Percentiles rank a stretch among this genome's conserved stretches.
These are phyloP conservation scores for Sylvilagus bachmani DNA, from an alignment of 2,113 vertebrate species.

Conservation along the genomic window DNA sequence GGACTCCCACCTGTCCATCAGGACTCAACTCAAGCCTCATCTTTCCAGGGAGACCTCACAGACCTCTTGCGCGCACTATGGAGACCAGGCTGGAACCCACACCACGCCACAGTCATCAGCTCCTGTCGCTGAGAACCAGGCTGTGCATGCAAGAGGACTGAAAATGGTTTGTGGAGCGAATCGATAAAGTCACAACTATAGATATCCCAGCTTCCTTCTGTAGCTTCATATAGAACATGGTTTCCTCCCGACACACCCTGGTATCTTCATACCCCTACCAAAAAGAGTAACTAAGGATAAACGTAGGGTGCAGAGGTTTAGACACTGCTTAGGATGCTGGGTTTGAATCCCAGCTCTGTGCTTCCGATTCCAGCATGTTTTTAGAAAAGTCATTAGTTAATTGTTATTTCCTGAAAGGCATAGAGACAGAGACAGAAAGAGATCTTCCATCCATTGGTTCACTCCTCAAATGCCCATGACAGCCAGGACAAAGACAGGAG, in stretches of 20 bases:
- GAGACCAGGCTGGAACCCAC: background rate
- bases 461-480: too few relatives aligned
- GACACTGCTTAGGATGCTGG: too few relatives aligned
- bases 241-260: background rate
- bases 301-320: too few relatives aligned
- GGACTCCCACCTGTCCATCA: background rate
- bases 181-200: background rate
- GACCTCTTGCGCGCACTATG: background rate
- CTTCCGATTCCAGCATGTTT: too few relatives aligned
- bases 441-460: too few relatives aligned
- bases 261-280: background rate
- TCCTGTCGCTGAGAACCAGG: background rate
- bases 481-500: too few relatives aligned
- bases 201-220: background rate
- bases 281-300: background rate
- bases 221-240: background rate
- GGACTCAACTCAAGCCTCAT: slow-evolving; percentile 15
- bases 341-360: too few relatives aligned
- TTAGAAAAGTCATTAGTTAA: too few relatives aligned
- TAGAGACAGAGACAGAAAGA: too few relatives aligned
- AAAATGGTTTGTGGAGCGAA: background rate
- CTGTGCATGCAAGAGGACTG: background rate
- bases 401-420: too few relatives aligned
- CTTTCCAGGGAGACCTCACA: background rate
- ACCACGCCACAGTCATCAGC: too few relatives aligned